A percentile compares a stretch with the other conserved stretches of the same genome.
phyloP scores from a whole-genome alignment of 1,140 invertebrate genomes.

The Drosophila parabipectinata region DNA sequence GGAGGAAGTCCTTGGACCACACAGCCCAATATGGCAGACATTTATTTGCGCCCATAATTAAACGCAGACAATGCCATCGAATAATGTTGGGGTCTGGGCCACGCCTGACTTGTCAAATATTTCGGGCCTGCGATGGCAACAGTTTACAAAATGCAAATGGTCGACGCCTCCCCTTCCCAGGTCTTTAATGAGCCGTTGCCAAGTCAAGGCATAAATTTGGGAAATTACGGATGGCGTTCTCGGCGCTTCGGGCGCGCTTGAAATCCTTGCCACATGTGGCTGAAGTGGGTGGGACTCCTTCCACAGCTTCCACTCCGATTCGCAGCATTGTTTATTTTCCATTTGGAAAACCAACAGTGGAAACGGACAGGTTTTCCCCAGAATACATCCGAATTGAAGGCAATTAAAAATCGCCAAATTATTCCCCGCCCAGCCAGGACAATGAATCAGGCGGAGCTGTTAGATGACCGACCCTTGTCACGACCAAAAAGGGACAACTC shows the following conservation, averaged over 20 bases:
- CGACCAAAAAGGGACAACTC: conserved; percentile 17
- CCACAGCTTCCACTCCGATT: not conserved
- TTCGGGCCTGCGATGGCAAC: conserved; percentile 60
- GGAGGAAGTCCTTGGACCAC: conserved; percentile 32
- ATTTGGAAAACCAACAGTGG: conserved; percentile 71
- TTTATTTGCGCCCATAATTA: conserved; percentile 82
- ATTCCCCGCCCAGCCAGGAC: not conserved
- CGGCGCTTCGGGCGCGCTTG: conserved; percentile 33
- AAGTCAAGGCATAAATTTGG: conserved; percentile 57
- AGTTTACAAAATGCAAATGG: conserved; percentile 76
- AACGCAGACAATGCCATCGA: conserved; percentile 70
- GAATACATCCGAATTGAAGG: conserved; percentile 35
- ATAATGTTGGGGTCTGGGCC: conserved; percentile 19
- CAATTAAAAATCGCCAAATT: conserved; percentile 51
- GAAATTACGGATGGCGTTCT: conserved; percentile 35
- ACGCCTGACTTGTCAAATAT: conserved; percentile 68
- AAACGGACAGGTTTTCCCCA: conserved; percentile 18
- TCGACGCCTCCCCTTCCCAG: conserved; percentile 6
- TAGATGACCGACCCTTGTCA: conserved; percentile 53
- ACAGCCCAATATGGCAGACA: conserved; percentile 64
- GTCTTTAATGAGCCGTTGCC: conserved; percentile 52
- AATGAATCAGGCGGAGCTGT: not conserved
- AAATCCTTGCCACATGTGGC: conserved; percentile 66
- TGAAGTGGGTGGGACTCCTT: conserved; percentile 12
- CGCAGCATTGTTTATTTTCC: conserved; percentile 61